These are phyloP conservation scores for Temnothorax curvispinosus DNA, from an alignment of 1,140 invertebrate species.

Conservation along the genomic window DNA sequence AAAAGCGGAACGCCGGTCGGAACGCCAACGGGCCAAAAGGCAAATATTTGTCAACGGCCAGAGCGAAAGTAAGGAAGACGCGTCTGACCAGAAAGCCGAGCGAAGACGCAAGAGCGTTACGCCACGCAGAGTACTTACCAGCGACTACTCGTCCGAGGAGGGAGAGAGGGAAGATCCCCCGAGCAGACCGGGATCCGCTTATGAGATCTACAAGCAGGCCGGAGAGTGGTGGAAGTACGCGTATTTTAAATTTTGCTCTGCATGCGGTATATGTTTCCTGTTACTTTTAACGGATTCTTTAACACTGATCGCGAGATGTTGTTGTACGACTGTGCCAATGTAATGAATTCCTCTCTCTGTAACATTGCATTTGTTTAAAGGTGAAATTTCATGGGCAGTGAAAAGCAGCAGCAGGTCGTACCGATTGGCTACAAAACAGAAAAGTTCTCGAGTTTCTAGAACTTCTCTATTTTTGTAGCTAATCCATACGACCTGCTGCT, in stretches of 20 bases:
- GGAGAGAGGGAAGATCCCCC: constrained; percentile 80
- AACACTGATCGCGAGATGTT: background rate
- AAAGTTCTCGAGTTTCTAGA: no score
- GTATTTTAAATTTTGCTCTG: background rate
- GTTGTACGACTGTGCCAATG: background rate
- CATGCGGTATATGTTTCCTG: background rate
- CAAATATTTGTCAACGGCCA: constrained; percentile 80
- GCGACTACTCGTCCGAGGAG: constrained; percentile 84
- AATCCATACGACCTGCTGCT: no score
- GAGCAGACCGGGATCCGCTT: constrained; percentile 76
- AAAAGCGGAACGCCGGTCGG: constrained; percentile 79
- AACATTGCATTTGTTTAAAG: background rate
- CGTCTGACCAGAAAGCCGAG: constrained; percentile 55
- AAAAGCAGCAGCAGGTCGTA: no score
- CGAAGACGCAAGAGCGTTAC: constrained; percentile 71
- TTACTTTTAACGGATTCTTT: background rate
- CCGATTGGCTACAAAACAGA: no score
- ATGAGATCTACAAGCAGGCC: constrained; percentile 83
- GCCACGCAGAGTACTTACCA: constrained; percentile 75
- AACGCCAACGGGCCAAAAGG: constrained; percentile 80
- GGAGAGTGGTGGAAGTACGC: constrained; percentile 86
- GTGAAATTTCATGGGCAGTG: no score
- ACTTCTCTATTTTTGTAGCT: no score
- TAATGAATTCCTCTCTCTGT: background rate
- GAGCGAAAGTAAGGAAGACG: constrained; percentile 73